phyloP scores from a whole-genome alignment of 1,140 invertebrate genomes.

The Meloidogyne floridensis region DNA sequence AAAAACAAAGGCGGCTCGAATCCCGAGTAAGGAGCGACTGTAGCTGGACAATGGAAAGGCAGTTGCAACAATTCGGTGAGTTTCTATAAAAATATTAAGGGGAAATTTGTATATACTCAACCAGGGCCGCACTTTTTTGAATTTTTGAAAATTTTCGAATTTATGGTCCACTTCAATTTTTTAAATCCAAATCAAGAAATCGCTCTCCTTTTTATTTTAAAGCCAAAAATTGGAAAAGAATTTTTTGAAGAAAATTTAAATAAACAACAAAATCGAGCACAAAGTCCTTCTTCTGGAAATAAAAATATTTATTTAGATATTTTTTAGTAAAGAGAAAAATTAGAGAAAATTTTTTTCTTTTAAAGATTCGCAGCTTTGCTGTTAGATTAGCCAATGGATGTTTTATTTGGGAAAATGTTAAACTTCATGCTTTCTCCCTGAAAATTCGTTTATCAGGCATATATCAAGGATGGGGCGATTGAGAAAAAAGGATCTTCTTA shows the following conservation, averaged over 20 bases:
- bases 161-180: background rate
- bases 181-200: background rate
- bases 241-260: background rate
- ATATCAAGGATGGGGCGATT: too few species aligned
- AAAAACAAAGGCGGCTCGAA: too few species aligned
- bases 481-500: background rate
- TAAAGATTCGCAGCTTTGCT: background rate
- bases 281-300: background rate
- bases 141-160: too few species aligned
- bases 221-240: background rate
- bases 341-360: background rate
- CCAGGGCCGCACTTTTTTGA: too few species aligned
- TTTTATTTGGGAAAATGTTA: background rate
- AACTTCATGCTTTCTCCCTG: background rate
- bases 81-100: too few species aligned
- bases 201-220: background rate
- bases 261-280: background rate
- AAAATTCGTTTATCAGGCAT: background rate
- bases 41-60: too few species aligned
- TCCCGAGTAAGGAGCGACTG: too few species aligned
- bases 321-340: background rate
- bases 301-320: slow-evolving; percentile 7
- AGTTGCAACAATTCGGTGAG: too few species aligned
- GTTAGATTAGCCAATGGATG: background rate
- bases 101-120: too few species aligned